Evolutionary conservation across 1,140 invertebrate species (phyloP), one percentile per base, ranked within the genome.

Genomic region (Drosophila seguyi): DNA sequence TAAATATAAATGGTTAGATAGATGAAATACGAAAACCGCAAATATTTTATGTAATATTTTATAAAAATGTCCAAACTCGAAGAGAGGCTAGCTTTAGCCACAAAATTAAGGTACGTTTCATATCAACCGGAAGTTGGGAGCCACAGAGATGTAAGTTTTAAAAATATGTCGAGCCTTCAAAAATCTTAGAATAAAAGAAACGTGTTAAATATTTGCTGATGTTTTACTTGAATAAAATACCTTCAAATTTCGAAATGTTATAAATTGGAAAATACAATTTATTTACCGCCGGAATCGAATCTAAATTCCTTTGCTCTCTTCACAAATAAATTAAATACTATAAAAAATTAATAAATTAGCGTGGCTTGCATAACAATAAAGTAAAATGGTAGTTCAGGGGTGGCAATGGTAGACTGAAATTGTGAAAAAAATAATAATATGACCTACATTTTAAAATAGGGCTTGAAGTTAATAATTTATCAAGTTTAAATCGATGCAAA

Each of bases 341-440:
- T 22, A 36, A 22, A 22, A 53, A 53, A 22, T 22, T 10, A 36
- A 53, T 36, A 16, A 53, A 53, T 53, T 36, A 53, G 48, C 48
- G 11, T 34, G n/a, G 27, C 18, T 34, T 34, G 14, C 13, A 34
- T 18, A 34, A 34, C 13, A 52, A 36, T 20, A 22, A 34, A 36
- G 29, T 52, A 22, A 22, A 5, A 36, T 31, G 18, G 31, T 10
- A 36, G 29, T 29, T 50, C 5, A 13, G 25, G 16, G 16, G 25
- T 29, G n/a, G n/a, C 1, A n/a, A n/a, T n/a, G n/a, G n/a, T n/a
- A n/a, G n/a, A n/a, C n/a, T n/a, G n/a, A n/a, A n/a, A n/a, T n/a
- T n/a, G n/a, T n/a, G n/a, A 10, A 10, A 3, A 18, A 3, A 16
- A 20, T 20, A 18, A 50, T 31, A 31, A 22, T 20, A 36, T 22